Evolutionary conservation across 2,797 vertebrate species (phyloP).

Genomic region (Jordanella pulchra): DNA sequence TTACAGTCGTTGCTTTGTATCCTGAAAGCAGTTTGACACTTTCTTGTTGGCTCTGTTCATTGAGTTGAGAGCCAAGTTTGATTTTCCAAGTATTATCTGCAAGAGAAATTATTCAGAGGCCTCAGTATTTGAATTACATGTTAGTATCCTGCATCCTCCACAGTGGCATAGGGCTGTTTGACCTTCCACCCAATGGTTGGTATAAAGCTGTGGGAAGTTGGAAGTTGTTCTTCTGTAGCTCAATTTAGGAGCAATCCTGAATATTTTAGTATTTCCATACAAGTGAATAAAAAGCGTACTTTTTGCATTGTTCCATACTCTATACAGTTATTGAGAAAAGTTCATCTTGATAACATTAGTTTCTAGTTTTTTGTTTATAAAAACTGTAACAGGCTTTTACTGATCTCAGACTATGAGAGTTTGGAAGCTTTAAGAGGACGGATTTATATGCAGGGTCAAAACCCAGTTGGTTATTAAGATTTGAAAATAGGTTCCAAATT

Average conservation of each 20-base stretch:
- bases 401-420: neutral
- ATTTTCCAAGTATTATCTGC: neutral
- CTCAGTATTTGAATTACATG: neutral
- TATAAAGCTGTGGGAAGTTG: constrained; percentile 2
- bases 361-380: neutral
- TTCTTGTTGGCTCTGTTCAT: neutral
- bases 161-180: neutral
- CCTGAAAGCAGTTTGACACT: neutral
- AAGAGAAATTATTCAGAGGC: neutral
- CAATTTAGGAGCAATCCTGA: neutral
- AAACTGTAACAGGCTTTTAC: neutral
- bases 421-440: too few relatives aligned
- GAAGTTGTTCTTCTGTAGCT: constrained; percentile 2
- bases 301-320: neutral
- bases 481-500: too few relatives aligned
- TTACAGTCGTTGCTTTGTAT: neutral
- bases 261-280: neutral
- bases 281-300: neutral
- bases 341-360: too few relatives aligned
- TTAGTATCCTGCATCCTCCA: neutral
- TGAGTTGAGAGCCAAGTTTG: neutral
- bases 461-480: too few relatives aligned
- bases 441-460: too few relatives aligned
- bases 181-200: neutral
- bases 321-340: neutral